Percentiles rank a stretch among this genome's conserved stretches.
Conservation (phyloP, 2,888 invertebrate genomes). For the Ganaspis brasiliensis region DNA sequence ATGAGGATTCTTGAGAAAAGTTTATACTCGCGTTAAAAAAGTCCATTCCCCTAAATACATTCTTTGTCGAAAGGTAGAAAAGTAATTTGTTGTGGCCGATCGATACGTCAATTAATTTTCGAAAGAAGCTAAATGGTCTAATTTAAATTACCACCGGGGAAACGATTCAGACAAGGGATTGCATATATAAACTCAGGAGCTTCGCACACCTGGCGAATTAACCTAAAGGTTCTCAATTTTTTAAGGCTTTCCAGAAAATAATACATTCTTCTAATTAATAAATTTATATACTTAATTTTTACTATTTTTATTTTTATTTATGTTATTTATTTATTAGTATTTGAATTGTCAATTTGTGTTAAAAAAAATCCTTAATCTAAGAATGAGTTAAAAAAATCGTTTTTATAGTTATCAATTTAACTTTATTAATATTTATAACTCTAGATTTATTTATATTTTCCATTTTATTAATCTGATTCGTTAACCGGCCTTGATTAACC, state of each 20-base stretch:
- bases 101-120: conserved; percentile 74
- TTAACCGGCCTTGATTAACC: conserved; percentile 8
- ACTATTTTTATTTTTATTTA: background rate
- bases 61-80: background rate
- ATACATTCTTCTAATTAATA: background rate
- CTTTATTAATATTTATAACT: no score
- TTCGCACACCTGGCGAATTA: conserved; percentile 57
- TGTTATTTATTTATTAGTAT: no score
- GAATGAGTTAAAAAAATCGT: no score
- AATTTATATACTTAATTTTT: background rate
- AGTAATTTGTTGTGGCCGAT: conserved; percentile 45
- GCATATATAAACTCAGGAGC: conserved; percentile 42
- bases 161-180: conserved; percentile 39
- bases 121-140: conserved; percentile 67
- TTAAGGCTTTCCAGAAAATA: background rate
- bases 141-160: conserved; percentile 65
- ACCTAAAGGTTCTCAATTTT: conserved; percentile 20
- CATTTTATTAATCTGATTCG: background rate
- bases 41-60: background rate
- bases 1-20: background rate
- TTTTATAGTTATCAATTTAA: no score
- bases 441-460: background rate
- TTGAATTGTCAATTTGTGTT: no score
- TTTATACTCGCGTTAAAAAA: background rate
- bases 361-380: no score